Conservation (phyloP, 2,113 vertebrate species). For the Lanius ludovicianus region DNA sequence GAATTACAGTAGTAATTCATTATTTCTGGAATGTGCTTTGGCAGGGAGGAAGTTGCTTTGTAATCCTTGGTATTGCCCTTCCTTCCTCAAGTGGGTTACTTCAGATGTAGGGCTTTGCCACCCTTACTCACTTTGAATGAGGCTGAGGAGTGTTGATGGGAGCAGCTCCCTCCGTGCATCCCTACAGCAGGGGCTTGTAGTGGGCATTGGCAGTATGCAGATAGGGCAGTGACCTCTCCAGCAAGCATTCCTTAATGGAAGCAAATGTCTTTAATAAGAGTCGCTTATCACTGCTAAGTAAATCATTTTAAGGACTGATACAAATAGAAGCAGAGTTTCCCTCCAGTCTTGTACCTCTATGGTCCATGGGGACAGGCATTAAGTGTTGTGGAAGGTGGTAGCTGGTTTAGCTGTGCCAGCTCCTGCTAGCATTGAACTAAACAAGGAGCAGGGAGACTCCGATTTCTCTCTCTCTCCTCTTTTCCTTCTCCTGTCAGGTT, state of each 20-base stretch:
- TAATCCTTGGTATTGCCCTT: not conserved
- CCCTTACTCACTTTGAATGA: not conserved
- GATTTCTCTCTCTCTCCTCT: not conserved
- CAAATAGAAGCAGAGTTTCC: not conserved
- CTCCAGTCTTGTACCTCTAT: accelerated
- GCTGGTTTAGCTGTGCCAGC: not conserved
- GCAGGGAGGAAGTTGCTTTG: constrained; percentile 1
- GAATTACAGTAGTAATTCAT: not conserved
- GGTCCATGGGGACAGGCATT: not conserved
- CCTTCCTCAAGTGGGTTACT: not conserved
- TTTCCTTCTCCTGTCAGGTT: not conserved
- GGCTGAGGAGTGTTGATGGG: not conserved
- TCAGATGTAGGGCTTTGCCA: not conserved
- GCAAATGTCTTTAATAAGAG: not conserved
- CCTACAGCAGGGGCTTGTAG: not conserved
- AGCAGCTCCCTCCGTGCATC: not conserved
- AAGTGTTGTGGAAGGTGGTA: not conserved
- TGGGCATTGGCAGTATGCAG: not conserved
- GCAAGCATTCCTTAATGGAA: not conserved
- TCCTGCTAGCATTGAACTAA: not conserved
- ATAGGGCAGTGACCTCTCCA: not conserved
- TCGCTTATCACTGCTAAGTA: not conserved
- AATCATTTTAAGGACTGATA: not conserved
- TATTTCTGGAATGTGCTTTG: not conserved
- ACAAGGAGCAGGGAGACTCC: not conserved